phyloP scores from a whole-genome alignment of 30 jellyfish, hydroid and myxozoan genomes.

The Calvadosia cruxmelitensis region DNA sequence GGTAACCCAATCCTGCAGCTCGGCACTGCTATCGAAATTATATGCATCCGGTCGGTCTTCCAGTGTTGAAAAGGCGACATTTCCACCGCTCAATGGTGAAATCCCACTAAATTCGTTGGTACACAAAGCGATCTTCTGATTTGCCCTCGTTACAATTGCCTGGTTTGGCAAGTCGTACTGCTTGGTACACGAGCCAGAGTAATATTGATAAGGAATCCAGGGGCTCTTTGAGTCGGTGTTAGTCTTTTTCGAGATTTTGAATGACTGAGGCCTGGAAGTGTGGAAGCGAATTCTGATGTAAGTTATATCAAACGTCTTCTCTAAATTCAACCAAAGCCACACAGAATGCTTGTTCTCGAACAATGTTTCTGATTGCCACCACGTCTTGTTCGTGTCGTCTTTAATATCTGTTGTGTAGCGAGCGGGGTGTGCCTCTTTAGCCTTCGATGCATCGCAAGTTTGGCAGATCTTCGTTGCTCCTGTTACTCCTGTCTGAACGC shows the following conservation, averaged over 20 bases:
- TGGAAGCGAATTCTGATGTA: conserved; percentile 78
- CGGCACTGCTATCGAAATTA: conserved; percentile 76
- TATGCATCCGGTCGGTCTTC: conserved; percentile 88
- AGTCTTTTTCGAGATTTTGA: conserved; percentile 70
- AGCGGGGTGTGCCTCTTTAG: conserved; percentile 70
- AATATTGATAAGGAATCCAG: conserved; percentile 92
- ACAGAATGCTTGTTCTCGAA: conserved; percentile 65
- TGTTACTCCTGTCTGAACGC: conserved; percentile 80
- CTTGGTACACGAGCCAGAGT: conserved; percentile 62
- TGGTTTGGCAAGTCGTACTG: conserved; percentile 53
- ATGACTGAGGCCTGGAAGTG: conserved; percentile 81
- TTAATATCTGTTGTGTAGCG: conserved; percentile 58
- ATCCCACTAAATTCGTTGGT: conserved; percentile 67
- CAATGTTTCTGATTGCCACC: conserved; percentile 97
- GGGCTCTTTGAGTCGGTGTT: conserved; percentile 44
- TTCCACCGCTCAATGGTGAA: conserved; percentile 90
- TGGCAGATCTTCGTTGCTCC: conserved; percentile 68
- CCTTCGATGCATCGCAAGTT: conserved; percentile 39
- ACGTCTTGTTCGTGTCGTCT: conserved; percentile 46
- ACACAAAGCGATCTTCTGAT: conserved; percentile 89
- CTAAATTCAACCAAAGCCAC: conserved; percentile 55
- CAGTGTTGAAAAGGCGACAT: conserved; percentile 87
- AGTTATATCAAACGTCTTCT: conserved; percentile 72
- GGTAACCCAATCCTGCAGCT: conserved; percentile 96
- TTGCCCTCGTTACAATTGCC: conserved; percentile 39